Evolutionary conservation across 2,888 invertebrate genomes (phyloP).

Genomic region (Plebejus argus): DNA sequence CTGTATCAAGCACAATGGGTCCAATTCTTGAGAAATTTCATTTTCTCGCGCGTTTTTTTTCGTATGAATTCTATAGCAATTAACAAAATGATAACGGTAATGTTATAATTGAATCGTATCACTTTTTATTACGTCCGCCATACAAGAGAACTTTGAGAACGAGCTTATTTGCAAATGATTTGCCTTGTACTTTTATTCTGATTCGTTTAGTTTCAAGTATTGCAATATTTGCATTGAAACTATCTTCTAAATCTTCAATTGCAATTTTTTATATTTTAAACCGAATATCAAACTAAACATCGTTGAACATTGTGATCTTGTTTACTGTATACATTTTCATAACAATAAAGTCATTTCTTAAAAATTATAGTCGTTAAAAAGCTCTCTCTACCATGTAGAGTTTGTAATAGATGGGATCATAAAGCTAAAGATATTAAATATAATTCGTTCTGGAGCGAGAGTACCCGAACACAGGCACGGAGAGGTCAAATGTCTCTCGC

Average conservation of each 20-base stretch:
- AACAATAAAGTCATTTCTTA: neutral
- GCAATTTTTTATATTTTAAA: neutral
- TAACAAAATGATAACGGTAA: slow-evolving; percentile 27
- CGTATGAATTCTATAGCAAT: neutral
- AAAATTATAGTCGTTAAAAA: neutral
- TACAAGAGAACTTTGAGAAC: neutral
- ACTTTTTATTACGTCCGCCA: slow-evolving; percentile 15
- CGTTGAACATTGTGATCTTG: neutral
- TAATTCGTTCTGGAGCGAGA: slow-evolving; percentile 9
- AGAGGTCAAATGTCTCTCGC: slow-evolving; percentile 34
- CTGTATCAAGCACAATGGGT: slow-evolving; percentile 58
- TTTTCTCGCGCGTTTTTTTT: slow-evolving; percentile 56
- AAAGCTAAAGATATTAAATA: slow-evolving; percentile 23
- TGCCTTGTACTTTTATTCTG: neutral
- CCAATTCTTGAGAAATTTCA: slow-evolving; percentile 56
- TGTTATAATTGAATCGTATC: slow-evolving; percentile 12
- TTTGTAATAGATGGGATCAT: neutral
- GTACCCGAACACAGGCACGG: slow-evolving; percentile 12
- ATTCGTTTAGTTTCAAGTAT: neutral
- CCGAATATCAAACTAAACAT: neutral
- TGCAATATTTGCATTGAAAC: neutral
- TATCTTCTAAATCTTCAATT: neutral
- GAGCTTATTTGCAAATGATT: neutral
- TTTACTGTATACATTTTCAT: neutral
- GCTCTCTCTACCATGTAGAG: neutral